phyloP scores from a whole-genome alignment of 1,140 invertebrate species.

The Drosophila yakuba region DNA sequence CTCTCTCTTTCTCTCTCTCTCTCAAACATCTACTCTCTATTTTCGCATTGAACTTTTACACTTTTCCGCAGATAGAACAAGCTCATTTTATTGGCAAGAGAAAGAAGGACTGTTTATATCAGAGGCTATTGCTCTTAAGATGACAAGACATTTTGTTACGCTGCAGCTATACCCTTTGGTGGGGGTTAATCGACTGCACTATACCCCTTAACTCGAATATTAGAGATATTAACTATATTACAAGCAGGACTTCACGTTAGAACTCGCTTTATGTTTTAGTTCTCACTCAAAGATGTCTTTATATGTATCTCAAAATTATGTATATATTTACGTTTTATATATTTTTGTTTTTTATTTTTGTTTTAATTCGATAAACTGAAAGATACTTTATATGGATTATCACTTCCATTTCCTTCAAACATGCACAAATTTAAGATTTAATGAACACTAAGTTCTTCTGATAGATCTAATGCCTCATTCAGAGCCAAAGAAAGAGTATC shows the following conservation, averaged over 20 bases:
- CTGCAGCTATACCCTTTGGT: conserved; percentile 42
- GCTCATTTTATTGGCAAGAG: conserved; percentile 48
- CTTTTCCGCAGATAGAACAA: conserved; percentile 60
- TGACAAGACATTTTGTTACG: conserved; percentile 65
- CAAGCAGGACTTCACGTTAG: too few species aligned
- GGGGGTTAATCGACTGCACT: neutral
- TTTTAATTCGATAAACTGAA: too few species aligned
- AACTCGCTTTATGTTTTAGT: too few species aligned
- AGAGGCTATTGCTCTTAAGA: conserved; percentile 76
- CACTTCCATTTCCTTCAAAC: too few species aligned
- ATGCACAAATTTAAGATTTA: too few species aligned
- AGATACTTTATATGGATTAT: too few species aligned
- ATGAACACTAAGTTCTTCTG: neutral
- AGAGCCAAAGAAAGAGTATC: conserved; percentile 38
- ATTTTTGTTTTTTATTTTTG: too few species aligned
- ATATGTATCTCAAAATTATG: too few species aligned
- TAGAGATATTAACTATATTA: too few species aligned
- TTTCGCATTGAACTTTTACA: conserved; percentile 68
- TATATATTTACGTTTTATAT: too few species aligned
- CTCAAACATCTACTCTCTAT: neutral
- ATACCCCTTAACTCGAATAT: too few species aligned
- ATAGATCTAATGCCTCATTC: neutral
- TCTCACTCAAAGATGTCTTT: too few species aligned
- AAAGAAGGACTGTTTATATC: conserved; percentile 73
- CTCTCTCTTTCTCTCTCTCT: conserved; percentile 1